Percentiles rank a stretch among this genome's conserved stretches.
phyloP scores from a whole-genome alignment of 2,888 invertebrate species.

The Nysson spinosus region DNA sequence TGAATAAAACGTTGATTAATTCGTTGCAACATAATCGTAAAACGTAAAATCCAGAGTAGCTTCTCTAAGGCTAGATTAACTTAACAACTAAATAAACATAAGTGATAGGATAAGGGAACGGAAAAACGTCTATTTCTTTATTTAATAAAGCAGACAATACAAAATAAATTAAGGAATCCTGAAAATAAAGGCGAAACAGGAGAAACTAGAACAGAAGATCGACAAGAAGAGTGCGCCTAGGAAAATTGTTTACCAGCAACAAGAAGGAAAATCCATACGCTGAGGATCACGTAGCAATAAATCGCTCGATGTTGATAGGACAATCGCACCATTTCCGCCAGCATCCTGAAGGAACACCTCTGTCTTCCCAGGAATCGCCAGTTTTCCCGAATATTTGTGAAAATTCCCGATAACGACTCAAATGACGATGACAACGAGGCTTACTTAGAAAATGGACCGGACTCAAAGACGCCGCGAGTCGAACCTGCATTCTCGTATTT shows the following conservation, averaged over 20 bases:
- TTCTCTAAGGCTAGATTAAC: too few relatives aligned
- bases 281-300: constrained; percentile 89
- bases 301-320: constrained; percentile 87
- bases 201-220: too few relatives aligned
- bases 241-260: constrained; percentile 81
- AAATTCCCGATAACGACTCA: constrained; percentile 13
- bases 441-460: constrained; percentile 30
- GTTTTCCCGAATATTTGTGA: too few relatives aligned
- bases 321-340: constrained; percentile 80
- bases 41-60: too few relatives aligned
- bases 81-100: too few relatives aligned
- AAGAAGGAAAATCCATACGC: constrained; percentile 88
- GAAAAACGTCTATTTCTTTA: too few relatives aligned
- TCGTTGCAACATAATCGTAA: too few relatives aligned
- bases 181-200: neutral
- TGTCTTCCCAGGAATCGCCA: too few relatives aligned
- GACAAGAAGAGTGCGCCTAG: too few relatives aligned
- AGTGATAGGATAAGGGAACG: too few relatives aligned
- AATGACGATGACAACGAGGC: constrained; percentile 15
- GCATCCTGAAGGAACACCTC: constrained; percentile 65
- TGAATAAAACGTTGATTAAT: too few relatives aligned
- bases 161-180: neutral
- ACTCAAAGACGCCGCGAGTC: constrained; percentile 37
- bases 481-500: constrained; percentile 47
- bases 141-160: too few relatives aligned